Percentiles rank a stretch among this genome's conserved stretches.
These are phyloP conservation scores for Aporrectodea caliginosa DNA, from an alignment of 1,140 invertebrate genomes.

Conservation along the genomic window DNA sequence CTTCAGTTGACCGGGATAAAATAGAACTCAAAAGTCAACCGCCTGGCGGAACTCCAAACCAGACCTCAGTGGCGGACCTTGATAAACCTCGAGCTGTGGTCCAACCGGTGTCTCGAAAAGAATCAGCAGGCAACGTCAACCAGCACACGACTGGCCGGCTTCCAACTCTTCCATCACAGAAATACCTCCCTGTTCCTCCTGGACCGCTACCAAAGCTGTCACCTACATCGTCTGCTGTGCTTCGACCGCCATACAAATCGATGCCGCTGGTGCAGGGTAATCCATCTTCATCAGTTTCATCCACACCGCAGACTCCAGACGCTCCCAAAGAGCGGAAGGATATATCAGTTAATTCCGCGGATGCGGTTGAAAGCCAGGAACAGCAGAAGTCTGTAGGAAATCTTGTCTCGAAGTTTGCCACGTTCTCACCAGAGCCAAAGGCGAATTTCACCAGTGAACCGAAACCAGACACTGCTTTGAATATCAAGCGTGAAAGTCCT, in stretches of 20 bases:
- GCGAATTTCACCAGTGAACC: background rate
- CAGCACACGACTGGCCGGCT: background rate
- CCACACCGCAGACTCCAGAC: background rate
- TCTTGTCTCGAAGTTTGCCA: background rate
- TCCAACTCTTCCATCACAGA: background rate
- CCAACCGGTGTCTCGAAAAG: background rate
- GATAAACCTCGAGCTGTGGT: background rate
- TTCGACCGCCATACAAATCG: background rate
- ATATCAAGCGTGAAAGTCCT: background rate
- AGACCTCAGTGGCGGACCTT: background rate
- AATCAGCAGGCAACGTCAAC: background rate
- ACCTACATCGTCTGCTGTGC: background rate
- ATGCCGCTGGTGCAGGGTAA: background rate
- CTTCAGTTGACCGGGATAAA: background rate
- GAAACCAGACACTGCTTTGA: background rate
- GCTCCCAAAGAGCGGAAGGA: background rate
- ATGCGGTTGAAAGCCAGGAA: background rate
- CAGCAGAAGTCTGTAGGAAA: background rate
- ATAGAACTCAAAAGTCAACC: background rate
- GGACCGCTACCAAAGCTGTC: background rate
- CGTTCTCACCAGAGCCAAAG: background rate
- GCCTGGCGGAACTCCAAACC: background rate
- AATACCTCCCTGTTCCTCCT: background rate
- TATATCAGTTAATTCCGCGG: background rate
- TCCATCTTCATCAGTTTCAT: background rate